phyloP scores from a whole-genome alignment of 2,797 vertebrate genomes.

The Sebastes umbrosus region DNA sequence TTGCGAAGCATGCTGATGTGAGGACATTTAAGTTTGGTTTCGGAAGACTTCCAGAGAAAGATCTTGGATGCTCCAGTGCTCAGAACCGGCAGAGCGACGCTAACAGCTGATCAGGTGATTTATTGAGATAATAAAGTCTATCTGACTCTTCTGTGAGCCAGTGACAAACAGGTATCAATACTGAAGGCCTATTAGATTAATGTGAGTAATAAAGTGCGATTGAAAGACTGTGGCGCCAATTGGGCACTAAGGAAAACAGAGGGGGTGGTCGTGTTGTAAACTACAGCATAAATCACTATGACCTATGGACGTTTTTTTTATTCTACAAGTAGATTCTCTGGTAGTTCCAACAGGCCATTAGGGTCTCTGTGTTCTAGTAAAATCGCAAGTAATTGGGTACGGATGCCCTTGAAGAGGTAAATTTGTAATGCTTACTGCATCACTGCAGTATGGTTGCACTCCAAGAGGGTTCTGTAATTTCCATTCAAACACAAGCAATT shows the following conservation, averaged over 20 bases:
- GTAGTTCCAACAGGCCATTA: constrained; percentile 15
- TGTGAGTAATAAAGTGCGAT: constrained; percentile 30
- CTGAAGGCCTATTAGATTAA: constrained; percentile 29
- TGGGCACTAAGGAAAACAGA: constrained; percentile 16
- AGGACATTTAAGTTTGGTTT: not conserved
- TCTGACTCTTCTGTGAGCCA: constrained; percentile 6
- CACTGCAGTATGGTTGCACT: not conserved
- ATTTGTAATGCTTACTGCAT: not conserved
- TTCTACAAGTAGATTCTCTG: constrained; percentile 5
- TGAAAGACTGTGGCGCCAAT: constrained; percentile 32
- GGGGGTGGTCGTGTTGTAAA: constrained; percentile 15
- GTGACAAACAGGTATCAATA: constrained; percentile 5
- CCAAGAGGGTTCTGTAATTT: not conserved
- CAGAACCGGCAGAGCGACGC: not conserved
- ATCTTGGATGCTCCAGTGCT: not conserved
- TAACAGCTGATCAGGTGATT: constrained; percentile 21
- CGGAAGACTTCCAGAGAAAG: not conserved
- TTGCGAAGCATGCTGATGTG: not conserved
- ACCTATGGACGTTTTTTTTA: not conserved
- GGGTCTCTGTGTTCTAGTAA: constrained; percentile 18
- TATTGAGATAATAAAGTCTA: constrained; percentile 12
- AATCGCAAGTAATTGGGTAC: constrained; percentile 11
- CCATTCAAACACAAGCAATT: not conserved
- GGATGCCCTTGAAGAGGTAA: constrained; percentile 8
- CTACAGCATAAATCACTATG: constrained; percentile 5